phyloP scores from a whole-genome alignment of 1,140 invertebrate genomes.

The Penaeus indicus region DNA sequence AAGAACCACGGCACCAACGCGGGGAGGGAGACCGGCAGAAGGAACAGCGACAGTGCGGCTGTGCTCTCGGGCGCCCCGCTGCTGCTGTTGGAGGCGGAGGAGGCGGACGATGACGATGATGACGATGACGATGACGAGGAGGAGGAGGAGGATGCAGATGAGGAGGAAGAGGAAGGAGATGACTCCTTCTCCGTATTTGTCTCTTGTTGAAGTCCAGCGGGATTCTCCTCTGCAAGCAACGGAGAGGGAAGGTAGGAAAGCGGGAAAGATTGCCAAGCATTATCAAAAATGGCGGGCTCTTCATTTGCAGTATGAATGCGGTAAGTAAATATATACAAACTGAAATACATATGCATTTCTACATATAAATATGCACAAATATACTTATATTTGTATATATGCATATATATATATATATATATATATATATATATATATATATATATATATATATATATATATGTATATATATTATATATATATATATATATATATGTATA shows the following conservation, averaged over 20 bases:
- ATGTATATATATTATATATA: no score
- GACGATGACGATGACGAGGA: slow-evolving; percentile 29
- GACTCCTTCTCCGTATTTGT: slow-evolving; percentile 54
- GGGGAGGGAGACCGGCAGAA: not conserved
- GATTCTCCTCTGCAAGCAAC: slow-evolving; percentile 44
- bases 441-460: no score
- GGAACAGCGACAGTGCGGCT: not conserved
- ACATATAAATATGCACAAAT: no score
- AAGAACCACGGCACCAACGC: no score
- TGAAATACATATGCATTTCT: no score
- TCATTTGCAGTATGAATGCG: not conserved
- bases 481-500: no score
- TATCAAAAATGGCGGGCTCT: not conserved
- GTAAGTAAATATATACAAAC: no score
- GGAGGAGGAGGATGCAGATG: slow-evolving; percentile 32
- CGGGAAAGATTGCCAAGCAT: not conserved
- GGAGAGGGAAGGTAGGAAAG: slow-evolving; percentile 5
- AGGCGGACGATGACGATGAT: not conserved
- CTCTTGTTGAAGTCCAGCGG: slow-evolving; percentile 49
- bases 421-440: no score
- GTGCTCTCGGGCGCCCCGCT: not conserved
- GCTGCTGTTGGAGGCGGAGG: no score
- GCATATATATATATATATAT: no score
- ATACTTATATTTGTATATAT: no score
- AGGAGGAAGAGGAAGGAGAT: slow-evolving; percentile 31